Percentiles rank a stretch among this genome's conserved stretches.
These are phyloP conservation scores for Gallinago paraguaiae DNA, from an alignment of 2,113 vertebrate genomes.

Conservation along the genomic window DNA sequence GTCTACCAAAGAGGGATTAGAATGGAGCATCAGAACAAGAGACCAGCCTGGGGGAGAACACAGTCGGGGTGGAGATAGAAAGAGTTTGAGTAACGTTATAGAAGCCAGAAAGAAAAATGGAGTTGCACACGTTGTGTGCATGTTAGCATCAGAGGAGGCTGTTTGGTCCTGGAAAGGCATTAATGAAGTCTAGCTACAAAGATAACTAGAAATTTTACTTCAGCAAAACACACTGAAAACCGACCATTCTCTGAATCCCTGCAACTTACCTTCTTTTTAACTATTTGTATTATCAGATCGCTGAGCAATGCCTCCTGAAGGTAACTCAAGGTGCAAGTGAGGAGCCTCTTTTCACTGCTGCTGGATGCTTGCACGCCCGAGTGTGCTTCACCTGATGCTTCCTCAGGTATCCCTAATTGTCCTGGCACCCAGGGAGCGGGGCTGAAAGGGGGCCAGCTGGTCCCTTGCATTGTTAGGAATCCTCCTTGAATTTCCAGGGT, in stretches of 20 bases:
- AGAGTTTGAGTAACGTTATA: neutral
- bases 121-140: rapidly evolving
- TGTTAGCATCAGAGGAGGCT: neutral
- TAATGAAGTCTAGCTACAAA: neutral
- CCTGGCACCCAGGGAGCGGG: neutral
- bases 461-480: neutral
- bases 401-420: rapidly evolving
- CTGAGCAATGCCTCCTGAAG: rapidly evolving
- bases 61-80: rapidly evolving
- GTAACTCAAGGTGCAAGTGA: neutral
- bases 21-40: neutral
- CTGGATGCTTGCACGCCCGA: rapidly evolving
- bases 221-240: neutral
- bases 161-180: neutral
- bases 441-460: neutral
- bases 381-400: rapidly evolving
- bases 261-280: neutral
- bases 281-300: no score
- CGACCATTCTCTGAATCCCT: neutral
- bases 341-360: rapidly evolving
- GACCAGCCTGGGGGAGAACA: neutral
- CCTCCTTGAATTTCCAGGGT: neutral
- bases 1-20: neutral
- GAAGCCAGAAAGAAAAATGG: neutral
- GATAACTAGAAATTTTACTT: neutral